Percentiles rank a stretch among this genome's conserved stretches.
phyloP scores from a whole-genome alignment of 2,113 vertebrate species.

The Zosterops japonicus region DNA sequence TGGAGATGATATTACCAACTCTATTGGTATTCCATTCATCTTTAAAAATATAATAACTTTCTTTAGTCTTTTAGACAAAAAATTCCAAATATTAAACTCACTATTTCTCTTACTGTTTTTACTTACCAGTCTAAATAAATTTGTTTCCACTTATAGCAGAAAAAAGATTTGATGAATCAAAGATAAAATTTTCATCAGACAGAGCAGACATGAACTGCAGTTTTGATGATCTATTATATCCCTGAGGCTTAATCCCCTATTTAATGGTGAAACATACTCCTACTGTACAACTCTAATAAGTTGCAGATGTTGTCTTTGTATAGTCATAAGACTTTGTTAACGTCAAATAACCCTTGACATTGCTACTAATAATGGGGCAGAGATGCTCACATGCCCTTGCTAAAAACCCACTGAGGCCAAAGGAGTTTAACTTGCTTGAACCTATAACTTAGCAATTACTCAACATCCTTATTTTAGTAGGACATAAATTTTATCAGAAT shows the following conservation, averaged over 20 bases:
- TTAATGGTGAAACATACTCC: conserved; percentile 32
- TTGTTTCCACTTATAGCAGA: not conserved
- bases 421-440: not conserved
- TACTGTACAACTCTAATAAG: conserved; percentile 6
- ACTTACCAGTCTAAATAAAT: not conserved
- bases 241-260: not conserved
- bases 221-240: conserved; percentile 4
- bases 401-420: not conserved
- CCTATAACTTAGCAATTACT: not conserved
- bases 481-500: not conserved
- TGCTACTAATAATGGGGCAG: not conserved
- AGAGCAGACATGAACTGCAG: not conserved
- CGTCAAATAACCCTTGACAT: conserved; percentile 1
- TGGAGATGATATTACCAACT: not conserved
- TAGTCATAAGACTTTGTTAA: not conserved
- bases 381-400: not conserved
- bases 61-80: not conserved
- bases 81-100: not conserved
- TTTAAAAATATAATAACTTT: not conserved
- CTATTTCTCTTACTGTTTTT: not conserved
- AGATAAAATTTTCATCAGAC: not conserved
- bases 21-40: not conserved
- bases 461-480: not conserved
- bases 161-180: not conserved
- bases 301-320: conserved; percentile 39